Evolutionary conservation across 2,797 vertebrate genomes (phyloP).

Genomic region (Hemibagrus guttatus): DNA sequence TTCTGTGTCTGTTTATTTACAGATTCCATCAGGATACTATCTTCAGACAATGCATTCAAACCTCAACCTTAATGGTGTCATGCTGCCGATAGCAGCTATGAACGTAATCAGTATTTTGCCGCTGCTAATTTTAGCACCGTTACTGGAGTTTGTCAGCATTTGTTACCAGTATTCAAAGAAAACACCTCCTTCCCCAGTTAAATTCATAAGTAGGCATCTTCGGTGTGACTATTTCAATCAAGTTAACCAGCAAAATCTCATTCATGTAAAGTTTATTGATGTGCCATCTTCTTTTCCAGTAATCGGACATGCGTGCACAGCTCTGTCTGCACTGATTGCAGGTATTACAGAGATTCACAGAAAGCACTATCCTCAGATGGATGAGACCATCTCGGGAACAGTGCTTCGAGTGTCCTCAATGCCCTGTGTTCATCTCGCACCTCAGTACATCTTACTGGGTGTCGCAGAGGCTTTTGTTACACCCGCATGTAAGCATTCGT

Average conservation of each 20-base stretch:
- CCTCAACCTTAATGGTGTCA: conserved; percentile 75
- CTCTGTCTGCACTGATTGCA: conserved; percentile 80
- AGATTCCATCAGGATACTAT: conserved; percentile 92
- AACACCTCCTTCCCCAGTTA: conserved; percentile 71
- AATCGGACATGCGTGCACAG: conserved; percentile 81
- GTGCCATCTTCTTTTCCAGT: conserved; percentile 71
- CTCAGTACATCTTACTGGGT: conserved; percentile 89
- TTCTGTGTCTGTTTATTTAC: conserved; percentile 37
- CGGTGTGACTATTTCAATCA: conserved; percentile 32
- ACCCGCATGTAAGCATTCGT: conserved; percentile 82
- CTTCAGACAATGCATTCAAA: conserved; percentile 93
- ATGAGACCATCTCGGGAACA: conserved; percentile 83
- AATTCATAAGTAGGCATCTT: conserved; percentile 80
- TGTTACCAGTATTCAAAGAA: conserved; percentile 71
- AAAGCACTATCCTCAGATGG: conserved; percentile 78
- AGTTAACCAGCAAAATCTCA: not conserved
- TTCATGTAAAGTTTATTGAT: conserved; percentile 13
- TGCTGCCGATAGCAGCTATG: conserved; percentile 84
- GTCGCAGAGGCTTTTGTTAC: conserved; percentile 89
- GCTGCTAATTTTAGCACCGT: conserved; percentile 80
- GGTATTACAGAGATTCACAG: conserved; percentile 85
- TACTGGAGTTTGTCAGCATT: conserved; percentile 79
- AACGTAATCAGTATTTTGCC: conserved; percentile 88
- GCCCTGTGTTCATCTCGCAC: conserved; percentile 84
- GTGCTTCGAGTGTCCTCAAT: conserved; percentile 86